Conservation (phyloP, 1,140 invertebrate species). For the Grapholita molesta region DNA sequence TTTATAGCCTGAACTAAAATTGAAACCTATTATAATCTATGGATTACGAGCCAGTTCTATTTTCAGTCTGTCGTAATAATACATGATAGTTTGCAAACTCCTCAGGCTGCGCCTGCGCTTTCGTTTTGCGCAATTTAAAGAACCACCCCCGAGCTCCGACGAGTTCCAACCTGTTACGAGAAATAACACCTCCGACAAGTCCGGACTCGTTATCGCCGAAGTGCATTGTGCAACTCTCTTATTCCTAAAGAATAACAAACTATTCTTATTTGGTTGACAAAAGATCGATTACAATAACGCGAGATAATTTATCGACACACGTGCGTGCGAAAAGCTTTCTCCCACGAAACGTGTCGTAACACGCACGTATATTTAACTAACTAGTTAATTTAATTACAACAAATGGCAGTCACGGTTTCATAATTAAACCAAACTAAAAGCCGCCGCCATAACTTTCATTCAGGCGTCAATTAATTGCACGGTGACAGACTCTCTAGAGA, state of each 20-base stretch:
- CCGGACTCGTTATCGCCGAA: background rate
- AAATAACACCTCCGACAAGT: conserved; percentile 21
- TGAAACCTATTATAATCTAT: background rate
- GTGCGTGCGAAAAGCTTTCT: conserved; percentile 14
- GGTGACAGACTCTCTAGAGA: conserved; percentile 4
- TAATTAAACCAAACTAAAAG: conserved; percentile 15
- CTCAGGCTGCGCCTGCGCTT: background rate
- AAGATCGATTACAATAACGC: conserved; percentile 3
- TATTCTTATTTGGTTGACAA: conserved; percentile 15
- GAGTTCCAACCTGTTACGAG: conserved; percentile 24
- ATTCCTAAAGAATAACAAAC: conserved; percentile 13
- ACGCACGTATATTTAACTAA: background rate
- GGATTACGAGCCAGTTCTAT: background rate
- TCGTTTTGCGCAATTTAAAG: conserved; percentile 6
- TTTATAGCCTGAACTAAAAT: background rate
- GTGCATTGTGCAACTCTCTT: conserved; percentile 1
- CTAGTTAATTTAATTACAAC: conserved; percentile 18
- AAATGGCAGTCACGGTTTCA: conserved; percentile 13
- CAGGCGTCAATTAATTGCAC: background rate
- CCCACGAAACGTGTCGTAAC: conserved; percentile 7
- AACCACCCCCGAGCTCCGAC: conserved; percentile 14
- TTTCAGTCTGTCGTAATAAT: background rate
- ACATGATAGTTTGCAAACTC: background rate
- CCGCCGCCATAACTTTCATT: conserved; percentile 8
- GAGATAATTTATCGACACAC: conserved; percentile 9